A percentile compares a stretch with the other conserved stretches of the same genome.
These are phyloP conservation scores for Drosophila neutralis DNA, from an alignment of 2,888 invertebrate genomes.

Conservation along the genomic window DNA sequence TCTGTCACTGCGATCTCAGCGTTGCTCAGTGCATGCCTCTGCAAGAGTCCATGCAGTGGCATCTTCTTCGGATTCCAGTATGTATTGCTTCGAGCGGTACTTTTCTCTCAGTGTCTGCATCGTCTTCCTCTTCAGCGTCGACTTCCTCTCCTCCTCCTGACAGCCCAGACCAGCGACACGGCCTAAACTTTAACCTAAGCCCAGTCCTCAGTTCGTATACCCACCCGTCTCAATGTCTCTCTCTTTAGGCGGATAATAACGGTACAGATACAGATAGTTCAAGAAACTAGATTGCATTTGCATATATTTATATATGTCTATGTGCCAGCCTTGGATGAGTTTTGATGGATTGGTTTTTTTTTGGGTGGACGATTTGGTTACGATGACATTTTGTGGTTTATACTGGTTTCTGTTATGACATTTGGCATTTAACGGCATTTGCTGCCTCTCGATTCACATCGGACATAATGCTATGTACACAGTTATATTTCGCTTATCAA, in stretches of 20 bases:
- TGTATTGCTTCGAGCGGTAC: background rate
- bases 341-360: conserved; percentile 8
- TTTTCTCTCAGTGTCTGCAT: background rate
- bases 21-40: conserved; percentile 1
- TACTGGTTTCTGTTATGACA: background rate
- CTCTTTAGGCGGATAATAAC: background rate
- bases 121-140: background rate
- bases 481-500: background rate
- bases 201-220: background rate
- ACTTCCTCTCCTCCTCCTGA: conserved; percentile 4
- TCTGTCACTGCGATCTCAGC: background rate
- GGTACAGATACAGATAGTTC: background rate
- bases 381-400: conserved; percentile 37
- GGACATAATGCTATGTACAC: background rate
- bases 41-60: conserved; percentile 11
- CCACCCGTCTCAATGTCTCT: background rate
- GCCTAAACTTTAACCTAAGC: background rate
- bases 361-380: conserved; percentile 10
- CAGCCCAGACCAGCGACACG: conserved; percentile 37
- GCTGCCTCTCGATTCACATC: conserved; percentile 9
- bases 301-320: conserved; percentile 14
- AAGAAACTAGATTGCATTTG: conserved; percentile 1
- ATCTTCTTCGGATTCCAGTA: background rate
- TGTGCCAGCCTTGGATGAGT: conserved; percentile 27
- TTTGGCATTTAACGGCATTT: conserved; percentile 26